phyloP scores from a whole-genome alignment of 2,113 vertebrate species.

The Amblyornis subalaris region DNA sequence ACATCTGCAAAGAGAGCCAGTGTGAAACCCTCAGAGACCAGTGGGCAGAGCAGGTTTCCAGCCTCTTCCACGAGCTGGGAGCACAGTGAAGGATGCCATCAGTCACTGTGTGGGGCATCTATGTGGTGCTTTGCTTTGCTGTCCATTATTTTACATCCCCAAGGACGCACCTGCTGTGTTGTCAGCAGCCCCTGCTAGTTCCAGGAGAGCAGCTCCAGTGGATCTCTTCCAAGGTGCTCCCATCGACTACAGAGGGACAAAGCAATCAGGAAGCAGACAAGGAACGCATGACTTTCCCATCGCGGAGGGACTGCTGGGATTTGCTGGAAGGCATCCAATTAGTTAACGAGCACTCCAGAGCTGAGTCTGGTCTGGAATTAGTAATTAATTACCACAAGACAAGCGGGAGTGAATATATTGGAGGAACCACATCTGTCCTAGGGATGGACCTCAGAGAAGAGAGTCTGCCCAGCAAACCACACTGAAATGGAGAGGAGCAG shows the following conservation, averaged over 20 bases:
- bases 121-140: not conserved
- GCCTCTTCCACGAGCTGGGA: not conserved
- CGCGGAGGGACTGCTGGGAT: not conserved
- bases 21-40: not conserved
- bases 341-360: conserved; percentile 26
- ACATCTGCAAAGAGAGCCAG: not conserved
- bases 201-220: not conserved
- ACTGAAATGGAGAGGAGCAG: not conserved
- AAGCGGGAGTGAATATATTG: not conserved
- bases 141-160: not conserved
- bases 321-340: conserved; percentile 42
- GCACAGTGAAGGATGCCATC: not conserved
- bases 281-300: not conserved
- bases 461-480: not conserved
- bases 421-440: not conserved
- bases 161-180: not conserved
- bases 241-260: not conserved
- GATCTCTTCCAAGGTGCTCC: not conserved
- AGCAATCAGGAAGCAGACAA: not conserved
- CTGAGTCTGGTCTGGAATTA: conserved; percentile 3
- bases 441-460: not conserved
- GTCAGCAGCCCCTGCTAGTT: not conserved
- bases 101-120: accelerated
- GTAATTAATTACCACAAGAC: conserved; percentile 32
- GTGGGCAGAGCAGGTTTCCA: not conserved